Percentiles rank a stretch among this genome's conserved stretches.
Evolutionary conservation across 2,888 invertebrate species (phyloP).

Genomic region (Harpalus rufipes): DNA sequence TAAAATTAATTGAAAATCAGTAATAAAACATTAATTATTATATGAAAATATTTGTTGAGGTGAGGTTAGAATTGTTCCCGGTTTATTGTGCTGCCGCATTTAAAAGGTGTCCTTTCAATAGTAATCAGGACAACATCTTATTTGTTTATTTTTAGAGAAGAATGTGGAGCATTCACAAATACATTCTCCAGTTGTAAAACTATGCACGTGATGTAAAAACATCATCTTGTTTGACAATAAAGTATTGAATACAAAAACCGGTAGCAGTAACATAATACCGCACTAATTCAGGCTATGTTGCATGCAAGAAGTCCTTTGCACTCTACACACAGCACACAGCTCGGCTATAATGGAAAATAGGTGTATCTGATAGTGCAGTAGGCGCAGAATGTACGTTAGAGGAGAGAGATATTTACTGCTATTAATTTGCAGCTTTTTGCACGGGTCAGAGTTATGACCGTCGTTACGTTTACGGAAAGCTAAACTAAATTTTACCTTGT

Average conservation of each 20-base stretch:
- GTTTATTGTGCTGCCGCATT: too few species aligned
- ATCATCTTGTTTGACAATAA: background rate
- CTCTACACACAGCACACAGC: background rate
- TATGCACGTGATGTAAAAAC: background rate
- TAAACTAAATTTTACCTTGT: constrained; percentile 60
- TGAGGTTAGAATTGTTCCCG: too few species aligned
- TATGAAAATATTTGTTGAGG: too few species aligned
- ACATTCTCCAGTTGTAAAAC: too few species aligned
- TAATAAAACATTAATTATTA: too few species aligned
- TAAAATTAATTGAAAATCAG: too few species aligned
- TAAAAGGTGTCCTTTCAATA: too few species aligned
- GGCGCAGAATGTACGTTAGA: constrained; percentile 50
- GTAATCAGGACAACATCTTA: too few species aligned
- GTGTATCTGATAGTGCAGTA: constrained; percentile 57
- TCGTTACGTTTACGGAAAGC: constrained; percentile 53
- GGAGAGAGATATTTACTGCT: constrained; percentile 53
- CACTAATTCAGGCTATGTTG: constrained; percentile 27
- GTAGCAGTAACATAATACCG: constrained; percentile 38
- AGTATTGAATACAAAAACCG: constrained; percentile 14
- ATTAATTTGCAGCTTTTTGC: constrained; percentile 57
- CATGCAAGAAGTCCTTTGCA: constrained; percentile 7
- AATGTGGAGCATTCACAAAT: too few species aligned
- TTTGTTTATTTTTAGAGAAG: too few species aligned
- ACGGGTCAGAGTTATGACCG: constrained; percentile 37
- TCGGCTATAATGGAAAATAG: constrained; percentile 57